Base-by-base conservation (phyloP, 2,888 invertebrate genomes). In the Xestoiulus laeticollis region DNA sequence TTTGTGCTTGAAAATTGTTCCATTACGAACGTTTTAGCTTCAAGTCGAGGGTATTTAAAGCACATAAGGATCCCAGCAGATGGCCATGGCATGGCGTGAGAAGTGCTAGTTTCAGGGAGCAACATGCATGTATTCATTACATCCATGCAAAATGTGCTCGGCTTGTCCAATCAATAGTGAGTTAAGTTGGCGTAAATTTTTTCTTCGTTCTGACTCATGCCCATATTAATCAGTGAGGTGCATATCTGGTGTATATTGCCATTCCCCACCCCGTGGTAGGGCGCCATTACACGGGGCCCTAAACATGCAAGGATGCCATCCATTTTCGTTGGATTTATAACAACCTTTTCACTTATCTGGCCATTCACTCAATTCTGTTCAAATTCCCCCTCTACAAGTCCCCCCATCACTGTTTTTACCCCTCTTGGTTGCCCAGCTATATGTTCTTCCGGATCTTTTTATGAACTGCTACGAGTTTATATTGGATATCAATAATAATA, bases 401-500 rank as follows among this genome's bases (percentile, higher is more conserved):
- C 33, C 43, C 84, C 84, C 30, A 84, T 43, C 22, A 84, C 84
- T 12, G 22, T 43, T 84, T n/a, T 84, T 32, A 22, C 43, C 43
- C 84, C 33, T 43, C n/a, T 33, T 10, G 84, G 33, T 84, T 43
- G 43, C 33, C 84, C 33, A 84, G 38, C 33, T 32, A 30, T n/a
- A 19, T 43, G 84, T 16, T 68, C 26, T 68, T 68, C 68, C 68
- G 68, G 26, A 22, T 84, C 43, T 84, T 43, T 84, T 84, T 84
- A 43, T 84, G 43, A 84, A 84, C 33, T 84, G 84, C 33, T 43
- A 84, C 84, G 43, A 84, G 33, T 84, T 84, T 84, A 84, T 84
- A 84, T 43, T 84, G 84, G 84, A 84, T 43, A 43, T 33, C 84
- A 84, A 84, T 84, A 84, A 84, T 84, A 84, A 84, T 84, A 84